phyloP scores from a whole-genome alignment of 2,113 vertebrate species.

The Larimichthys crocea region DNA sequence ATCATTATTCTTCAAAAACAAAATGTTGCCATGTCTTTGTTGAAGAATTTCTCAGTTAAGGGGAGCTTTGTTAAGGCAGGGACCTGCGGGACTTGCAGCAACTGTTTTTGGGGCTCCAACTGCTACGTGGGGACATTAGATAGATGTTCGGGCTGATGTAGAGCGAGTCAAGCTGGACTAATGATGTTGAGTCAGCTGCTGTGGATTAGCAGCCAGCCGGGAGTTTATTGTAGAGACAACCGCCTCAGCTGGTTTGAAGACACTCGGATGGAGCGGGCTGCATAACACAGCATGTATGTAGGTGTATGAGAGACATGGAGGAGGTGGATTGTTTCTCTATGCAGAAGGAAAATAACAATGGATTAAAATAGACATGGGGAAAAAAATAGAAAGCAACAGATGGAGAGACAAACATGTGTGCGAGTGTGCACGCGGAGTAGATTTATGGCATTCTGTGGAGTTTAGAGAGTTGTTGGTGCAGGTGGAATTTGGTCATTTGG shows the following conservation, averaged over 20 bases:
- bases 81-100: conserved; percentile 29
- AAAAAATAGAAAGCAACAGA: conserved; percentile 24
- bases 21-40: background rate
- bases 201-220: conserved; percentile 73
- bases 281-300: background rate
- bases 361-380: conserved; percentile 37
- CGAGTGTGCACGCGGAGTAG: conserved; percentile 16
- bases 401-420: conserved; percentile 25
- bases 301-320: conserved; percentile 11
- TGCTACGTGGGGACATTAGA: conserved; percentile 65
- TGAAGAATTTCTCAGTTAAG: conserved; percentile 32
- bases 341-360: conserved; percentile 19
- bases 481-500: conserved; percentile 68
- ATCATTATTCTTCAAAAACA: background rate
- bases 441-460: conserved; percentile 60
- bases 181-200: conserved; percentile 83
- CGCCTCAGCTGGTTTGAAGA: conserved; percentile 53
- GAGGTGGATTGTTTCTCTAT: conserved; percentile 8
- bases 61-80: conserved; percentile 48
- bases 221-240: conserved; percentile 73
- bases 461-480: conserved; percentile 62
- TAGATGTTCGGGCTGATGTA: conserved; percentile 69
- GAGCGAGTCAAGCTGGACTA: conserved; percentile 67
- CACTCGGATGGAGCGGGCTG: conserved; percentile 22
- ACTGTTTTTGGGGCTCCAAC: conserved; percentile 52